Evolutionary conservation across 2,888 invertebrate genomes (phyloP).

Genomic region (Belgica antarctica): DNA sequence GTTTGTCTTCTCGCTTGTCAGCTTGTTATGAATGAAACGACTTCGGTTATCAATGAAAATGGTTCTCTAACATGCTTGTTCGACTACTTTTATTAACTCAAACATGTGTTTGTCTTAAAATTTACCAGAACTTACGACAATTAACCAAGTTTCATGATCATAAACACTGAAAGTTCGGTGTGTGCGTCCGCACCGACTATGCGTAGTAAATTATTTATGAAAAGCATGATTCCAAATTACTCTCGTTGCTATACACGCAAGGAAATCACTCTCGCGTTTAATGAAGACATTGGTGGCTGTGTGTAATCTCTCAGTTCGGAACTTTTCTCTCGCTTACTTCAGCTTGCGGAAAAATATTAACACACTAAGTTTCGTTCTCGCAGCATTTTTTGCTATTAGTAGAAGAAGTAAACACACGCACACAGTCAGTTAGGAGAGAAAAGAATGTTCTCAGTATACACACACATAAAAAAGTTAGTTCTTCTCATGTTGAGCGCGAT

Average conservation of each 20-base stretch:
- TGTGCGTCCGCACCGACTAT: constrained; percentile 15
- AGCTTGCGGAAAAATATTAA: neutral
- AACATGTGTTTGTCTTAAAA: too few relatives aligned
- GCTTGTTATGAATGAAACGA: too few relatives aligned
- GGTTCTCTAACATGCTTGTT: too few relatives aligned
- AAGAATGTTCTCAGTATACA: neutral
- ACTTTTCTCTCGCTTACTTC: constrained; percentile 20
- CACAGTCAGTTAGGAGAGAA: neutral
- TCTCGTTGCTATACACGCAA: neutral
- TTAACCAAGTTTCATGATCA: too few relatives aligned
- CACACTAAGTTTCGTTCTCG: neutral
- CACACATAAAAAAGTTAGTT: neutral
- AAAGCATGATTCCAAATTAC: neutral
- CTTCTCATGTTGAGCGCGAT: neutral
- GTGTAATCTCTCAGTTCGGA: too few relatives aligned
- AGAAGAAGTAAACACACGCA: neutral
- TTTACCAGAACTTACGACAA: too few relatives aligned
- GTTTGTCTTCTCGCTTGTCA: too few relatives aligned
- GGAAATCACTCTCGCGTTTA: constrained; percentile 32
- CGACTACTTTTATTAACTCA: too few relatives aligned
- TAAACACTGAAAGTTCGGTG: neutral
- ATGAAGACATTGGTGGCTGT: constrained; percentile 15
- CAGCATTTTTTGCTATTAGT: neutral
- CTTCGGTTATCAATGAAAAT: too few relatives aligned
- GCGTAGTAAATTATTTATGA: constrained; percentile 40